Evolutionary conservation across 2,797 vertebrate genomes (phyloP), one percentile per base, ranked within the genome.

Genomic region (Clarias laeviceps): DNA sequence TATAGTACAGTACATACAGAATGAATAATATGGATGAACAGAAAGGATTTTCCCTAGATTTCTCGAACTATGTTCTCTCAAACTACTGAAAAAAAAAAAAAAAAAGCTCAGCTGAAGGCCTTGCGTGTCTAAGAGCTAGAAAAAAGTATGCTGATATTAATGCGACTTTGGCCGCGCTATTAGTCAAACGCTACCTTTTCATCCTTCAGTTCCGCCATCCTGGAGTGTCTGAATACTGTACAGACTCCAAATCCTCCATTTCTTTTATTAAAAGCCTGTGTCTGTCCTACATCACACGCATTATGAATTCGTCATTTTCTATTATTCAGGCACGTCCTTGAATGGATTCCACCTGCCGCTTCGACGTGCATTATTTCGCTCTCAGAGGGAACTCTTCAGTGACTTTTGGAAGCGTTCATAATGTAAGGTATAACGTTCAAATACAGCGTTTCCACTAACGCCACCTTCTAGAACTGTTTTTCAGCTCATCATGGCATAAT

Each of bases 301-400:
- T 84, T 84, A 88, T 59, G 34, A 70, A 87, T 88, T 88, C 66
- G 76, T 89, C 45, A 27, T 77, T 84, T 84, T 88, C 84, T 88
- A 82, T 89, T 86, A 87, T 86, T 88, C 76, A 89, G 76, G 82
- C 57, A n/a, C 11, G 9, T 40, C 34, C 82, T 83, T 5, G 24
- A 61, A 68, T 14, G 40, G 32, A 74, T 87, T 78, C 79, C 69
- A 54, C 80, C 85, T 86, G 62, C 85, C 61, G 77, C 76, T 62
- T 80, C 74, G 50, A 74, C 61, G 59, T 29, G 74, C 80, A 29
- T 57, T 68, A 77, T 57, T 85, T 84, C 88, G 40, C 34, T 66
- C 65, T 62, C 68, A 45, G 65, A 50, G 73, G 50, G 40, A 69
- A 69, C 73, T 37, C 4, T 50, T 1, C 11, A 14, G 37, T 14